Percentiles rank a stretch among this genome's conserved stretches.
phyloP scores from a whole-genome alignment of 2,797 vertebrate species.

The Poeciliopsis turneri region DNA sequence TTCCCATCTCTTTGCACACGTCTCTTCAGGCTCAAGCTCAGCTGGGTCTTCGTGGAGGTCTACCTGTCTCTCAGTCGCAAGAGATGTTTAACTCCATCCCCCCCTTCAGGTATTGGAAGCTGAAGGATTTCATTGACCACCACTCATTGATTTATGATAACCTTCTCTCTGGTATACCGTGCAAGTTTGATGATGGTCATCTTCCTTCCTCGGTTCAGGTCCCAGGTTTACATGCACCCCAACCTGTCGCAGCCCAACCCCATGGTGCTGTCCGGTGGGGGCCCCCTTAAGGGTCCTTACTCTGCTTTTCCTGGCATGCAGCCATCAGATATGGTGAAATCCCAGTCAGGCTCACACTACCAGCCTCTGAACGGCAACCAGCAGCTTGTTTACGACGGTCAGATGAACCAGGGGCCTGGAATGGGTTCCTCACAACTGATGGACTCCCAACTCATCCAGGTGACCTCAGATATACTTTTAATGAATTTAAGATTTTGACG shows the following conservation, averaged over 20 bases:
- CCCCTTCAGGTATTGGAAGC: constrained; percentile 88
- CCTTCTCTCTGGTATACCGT: background rate
- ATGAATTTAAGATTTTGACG: background rate
- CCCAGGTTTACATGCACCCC: constrained; percentile 99
- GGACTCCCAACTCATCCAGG: constrained; percentile 99
- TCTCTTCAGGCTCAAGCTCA: constrained; percentile 98
- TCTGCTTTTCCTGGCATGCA: constrained; percentile 96
- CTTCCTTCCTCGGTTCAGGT: constrained; percentile 75
- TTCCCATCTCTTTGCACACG: constrained; percentile 96
- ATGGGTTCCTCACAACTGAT: constrained; percentile 96
- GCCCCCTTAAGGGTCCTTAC: constrained; percentile 92
- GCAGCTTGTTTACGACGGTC: constrained; percentile 91
- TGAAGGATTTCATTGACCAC: background rate
- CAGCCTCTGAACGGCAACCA: constrained; percentile 96
- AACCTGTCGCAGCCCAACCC: constrained; percentile 95
- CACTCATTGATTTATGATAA: background rate
- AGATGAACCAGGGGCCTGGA: constrained; percentile 90
- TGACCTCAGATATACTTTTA: constrained; percentile 44
- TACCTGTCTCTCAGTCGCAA: constrained; percentile 97
- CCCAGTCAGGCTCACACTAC: constrained; percentile 93
- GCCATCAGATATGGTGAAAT: constrained; percentile 96
- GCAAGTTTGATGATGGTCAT: background rate
- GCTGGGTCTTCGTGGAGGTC: constrained; percentile 91
- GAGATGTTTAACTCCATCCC: constrained; percentile 97
- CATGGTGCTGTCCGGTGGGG: constrained; percentile 95